Base-by-base conservation (phyloP, 2,113 vertebrate genomes). In the Mugil cephalus region DNA sequence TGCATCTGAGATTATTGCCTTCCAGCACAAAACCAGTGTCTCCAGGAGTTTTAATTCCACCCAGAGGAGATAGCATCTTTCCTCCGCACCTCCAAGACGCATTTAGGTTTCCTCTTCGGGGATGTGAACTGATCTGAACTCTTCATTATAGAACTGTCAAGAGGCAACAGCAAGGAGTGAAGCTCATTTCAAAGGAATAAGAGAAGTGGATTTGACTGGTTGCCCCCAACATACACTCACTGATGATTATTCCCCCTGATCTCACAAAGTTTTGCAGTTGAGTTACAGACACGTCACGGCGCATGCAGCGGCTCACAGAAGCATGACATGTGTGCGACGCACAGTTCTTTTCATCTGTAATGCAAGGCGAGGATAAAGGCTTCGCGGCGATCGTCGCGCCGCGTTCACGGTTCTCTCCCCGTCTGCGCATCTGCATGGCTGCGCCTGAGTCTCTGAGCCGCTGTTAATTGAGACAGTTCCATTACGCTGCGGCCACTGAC, bases 1-100 rank as follows among this genome's bases (percentile, higher is more conserved):
- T 71, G 74, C 34, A 81, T 81, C 71, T 21, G 19, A 74, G 74
- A 81, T 78, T 68, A 72, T 47, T 68, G 58, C 60, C 43, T 74
- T 34, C 34, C 18, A 36, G 54, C 21, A 55, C 59, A 63, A 82
- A 79, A 65, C 51, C 11, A 74, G 50, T 10, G 12, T 53, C 55
- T 65, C 50, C 11, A 60, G 59, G 45, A 51, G 8, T 10, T 36
- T 56, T 74, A 45, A 77, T 47, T 74, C 34, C 18, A 45, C 62
- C 63, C 53, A 38, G 34, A 79, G 48, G 67, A 69, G 21, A 4
- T 18, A 11, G 12, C 30, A 17, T 54, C 62, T 80, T 38, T 78
- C 66, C 56, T 56, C 56, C 58, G 21, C 14, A 48, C 15, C 51
- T 56, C 14, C 8, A 38, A n/a, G 48, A 58, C 63, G 50, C 17